Conservation (phyloP, 1,140 invertebrate species). For the Conus betulinus region DNA sequence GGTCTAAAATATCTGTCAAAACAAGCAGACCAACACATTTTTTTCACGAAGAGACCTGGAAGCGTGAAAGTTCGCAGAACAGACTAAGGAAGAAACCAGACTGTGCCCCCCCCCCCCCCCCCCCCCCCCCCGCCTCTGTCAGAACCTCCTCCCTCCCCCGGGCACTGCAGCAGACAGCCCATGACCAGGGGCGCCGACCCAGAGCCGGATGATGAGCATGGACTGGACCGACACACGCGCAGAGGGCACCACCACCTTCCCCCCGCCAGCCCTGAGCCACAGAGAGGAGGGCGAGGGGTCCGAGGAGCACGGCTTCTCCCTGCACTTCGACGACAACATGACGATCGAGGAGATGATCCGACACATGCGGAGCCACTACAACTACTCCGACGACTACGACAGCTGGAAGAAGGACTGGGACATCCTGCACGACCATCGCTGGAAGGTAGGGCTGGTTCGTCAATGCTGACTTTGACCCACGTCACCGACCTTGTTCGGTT, state of each 20-base stretch:
- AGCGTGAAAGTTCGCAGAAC: too few relatives aligned
- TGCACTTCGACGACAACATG: background rate
- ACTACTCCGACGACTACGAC: constrained; percentile 33
- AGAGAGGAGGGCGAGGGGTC: background rate
- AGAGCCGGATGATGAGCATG: background rate
- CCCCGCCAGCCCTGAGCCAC: background rate
- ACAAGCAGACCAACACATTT: too few relatives aligned
- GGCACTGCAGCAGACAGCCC: too few relatives aligned
- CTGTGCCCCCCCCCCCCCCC: too few relatives aligned
- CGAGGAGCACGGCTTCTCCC: background rate
- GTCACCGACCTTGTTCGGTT: too few relatives aligned
- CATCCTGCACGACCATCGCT: constrained; percentile 54
- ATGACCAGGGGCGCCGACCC: too few relatives aligned
- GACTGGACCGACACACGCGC: background rate
- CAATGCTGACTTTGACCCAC: too few relatives aligned
- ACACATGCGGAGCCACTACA: background rate
- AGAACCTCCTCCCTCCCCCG: background rate
- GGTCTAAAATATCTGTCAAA: too few relatives aligned
- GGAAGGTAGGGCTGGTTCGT: constrained; percentile 38
- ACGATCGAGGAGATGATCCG: background rate
- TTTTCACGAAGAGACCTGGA: too few relatives aligned
- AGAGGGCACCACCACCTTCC: background rate
- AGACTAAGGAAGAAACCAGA: too few relatives aligned
- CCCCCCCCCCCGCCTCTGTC: background rate
- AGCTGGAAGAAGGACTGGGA: constrained; percentile 51